Percentiles rank a stretch among this genome's conserved stretches.
Conservation (phyloP, 2,797 vertebrate genomes). For the Sylvilagus floridanus region DNA sequence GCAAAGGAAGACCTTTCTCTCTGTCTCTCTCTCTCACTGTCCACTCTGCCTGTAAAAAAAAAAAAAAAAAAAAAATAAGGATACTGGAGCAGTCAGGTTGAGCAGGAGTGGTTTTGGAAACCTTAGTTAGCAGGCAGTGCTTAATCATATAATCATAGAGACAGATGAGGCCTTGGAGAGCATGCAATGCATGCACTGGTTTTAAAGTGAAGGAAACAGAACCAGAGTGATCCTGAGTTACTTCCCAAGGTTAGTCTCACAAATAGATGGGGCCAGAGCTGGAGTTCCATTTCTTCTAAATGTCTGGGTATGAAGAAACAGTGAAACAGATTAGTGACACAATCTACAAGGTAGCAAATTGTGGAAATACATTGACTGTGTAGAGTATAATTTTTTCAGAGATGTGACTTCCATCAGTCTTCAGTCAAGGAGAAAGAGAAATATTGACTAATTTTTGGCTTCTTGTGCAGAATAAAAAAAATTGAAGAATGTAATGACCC, state of each 20-base stretch:
- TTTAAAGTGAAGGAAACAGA: slow-evolving; percentile 53
- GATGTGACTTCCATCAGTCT: slow-evolving; percentile 40
- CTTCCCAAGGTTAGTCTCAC: slow-evolving; percentile 39
- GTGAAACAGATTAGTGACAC: slow-evolving; percentile 54
- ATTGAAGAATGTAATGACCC: slow-evolving; percentile 1
- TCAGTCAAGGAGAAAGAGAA: slow-evolving; percentile 46
- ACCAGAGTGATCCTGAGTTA: slow-evolving; percentile 26
- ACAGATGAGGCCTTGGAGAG: neutral
- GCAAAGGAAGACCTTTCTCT: too few species aligned
- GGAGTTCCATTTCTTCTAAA: slow-evolving; percentile 34
- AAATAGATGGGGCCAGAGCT: slow-evolving; percentile 29
- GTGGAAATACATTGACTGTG: neutral
- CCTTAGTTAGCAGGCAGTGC: neutral
- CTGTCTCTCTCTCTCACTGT: too few species aligned
- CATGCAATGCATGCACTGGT: neutral
- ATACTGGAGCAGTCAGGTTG: neutral
- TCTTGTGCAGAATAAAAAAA: neutral
- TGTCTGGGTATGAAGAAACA: slow-evolving; percentile 14
- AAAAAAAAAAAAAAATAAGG: too few species aligned
- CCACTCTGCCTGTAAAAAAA: too few species aligned
- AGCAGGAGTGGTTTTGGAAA: neutral
- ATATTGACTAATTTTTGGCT: slow-evolving; percentile 8
- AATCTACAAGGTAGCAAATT: neutral
- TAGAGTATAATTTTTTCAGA: slow-evolving; percentile 57
- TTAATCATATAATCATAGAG: neutral